Evolutionary conservation across 1,140 invertebrate genomes (phyloP).

Genomic region (Drosophila persimilis): DNA sequence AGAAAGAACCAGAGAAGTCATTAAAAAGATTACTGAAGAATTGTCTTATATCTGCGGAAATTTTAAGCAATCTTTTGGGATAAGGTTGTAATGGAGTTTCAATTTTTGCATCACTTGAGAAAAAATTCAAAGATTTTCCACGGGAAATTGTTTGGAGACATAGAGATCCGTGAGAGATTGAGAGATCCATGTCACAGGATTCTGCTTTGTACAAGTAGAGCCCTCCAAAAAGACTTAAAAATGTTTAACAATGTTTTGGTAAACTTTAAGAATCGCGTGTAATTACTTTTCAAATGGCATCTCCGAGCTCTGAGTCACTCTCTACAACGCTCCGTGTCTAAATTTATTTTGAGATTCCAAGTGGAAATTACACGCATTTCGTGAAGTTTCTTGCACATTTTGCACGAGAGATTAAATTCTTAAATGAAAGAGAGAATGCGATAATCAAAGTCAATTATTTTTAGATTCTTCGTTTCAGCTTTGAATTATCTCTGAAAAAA

Average conservation of each 20-base stretch:
- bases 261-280: too few species aligned
- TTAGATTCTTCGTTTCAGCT: constrained; percentile 7
- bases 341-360: constrained; percentile 20
- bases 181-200: too few species aligned
- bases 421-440: not conserved
- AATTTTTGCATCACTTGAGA: too few species aligned
- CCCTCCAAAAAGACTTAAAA: too few species aligned
- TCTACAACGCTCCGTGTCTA: not conserved
- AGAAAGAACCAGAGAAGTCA: constrained; percentile 11
- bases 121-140: not conserved
- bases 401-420: not conserved
- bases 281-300: not conserved
- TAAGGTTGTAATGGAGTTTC: too few species aligned
- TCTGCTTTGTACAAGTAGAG: too few species aligned
- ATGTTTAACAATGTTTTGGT: too few species aligned
- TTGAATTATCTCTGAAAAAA: not conserved
- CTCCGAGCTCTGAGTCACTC: constrained; percentile 3
- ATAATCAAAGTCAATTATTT: constrained; percentile 22
- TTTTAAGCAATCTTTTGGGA: not conserved
- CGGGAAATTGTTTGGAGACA: too few species aligned
- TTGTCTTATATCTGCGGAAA: not conserved
- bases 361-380: constrained; percentile 8
- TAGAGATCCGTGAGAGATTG: too few species aligned
- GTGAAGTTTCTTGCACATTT: constrained; percentile 10
- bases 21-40: constrained; percentile 7